phyloP scores from a whole-genome alignment of 2,888 invertebrate species.

The Heliconius cydno region DNA sequence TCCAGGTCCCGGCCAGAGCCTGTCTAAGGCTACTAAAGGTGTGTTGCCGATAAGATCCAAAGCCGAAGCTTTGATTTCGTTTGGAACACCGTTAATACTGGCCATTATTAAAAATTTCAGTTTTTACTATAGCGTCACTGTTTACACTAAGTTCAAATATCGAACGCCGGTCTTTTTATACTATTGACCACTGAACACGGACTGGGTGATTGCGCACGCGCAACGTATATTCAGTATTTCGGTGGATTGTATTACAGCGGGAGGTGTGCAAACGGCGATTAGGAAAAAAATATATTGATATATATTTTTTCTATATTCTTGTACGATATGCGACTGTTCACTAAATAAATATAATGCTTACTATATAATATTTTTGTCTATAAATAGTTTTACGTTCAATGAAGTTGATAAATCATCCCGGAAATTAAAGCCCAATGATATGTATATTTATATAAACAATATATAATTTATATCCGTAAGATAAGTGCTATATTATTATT shows the following conservation, averaged over 20 bases:
- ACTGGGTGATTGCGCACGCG: background rate
- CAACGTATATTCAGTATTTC: background rate
- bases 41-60: conserved; percentile 77
- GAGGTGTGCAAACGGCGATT: conserved; percentile 13
- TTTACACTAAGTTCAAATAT: background rate
- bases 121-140: conserved; percentile 33
- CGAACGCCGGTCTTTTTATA: conserved; percentile 15
- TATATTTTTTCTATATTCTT: too few species aligned
- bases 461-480: background rate
- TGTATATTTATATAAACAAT: background rate
- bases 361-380: too few species aligned
- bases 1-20: conserved; percentile 72
- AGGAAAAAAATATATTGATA: background rate
- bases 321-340: too few species aligned
- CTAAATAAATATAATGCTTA: too few species aligned
- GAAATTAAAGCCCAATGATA: background rate
- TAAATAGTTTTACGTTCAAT: too few species aligned
- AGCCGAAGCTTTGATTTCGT: conserved; percentile 74
- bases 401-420: background rate
- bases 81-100: conserved; percentile 54
- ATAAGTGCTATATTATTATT: background rate
- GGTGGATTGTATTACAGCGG: conserved; percentile 6
- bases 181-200: conserved; percentile 11
- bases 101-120: conserved; percentile 38
- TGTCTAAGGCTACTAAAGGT: conserved; percentile 73